Evolutionary conservation across 2,888 invertebrate species (phyloP).

Genomic region (Latheticus oryzae): DNA sequence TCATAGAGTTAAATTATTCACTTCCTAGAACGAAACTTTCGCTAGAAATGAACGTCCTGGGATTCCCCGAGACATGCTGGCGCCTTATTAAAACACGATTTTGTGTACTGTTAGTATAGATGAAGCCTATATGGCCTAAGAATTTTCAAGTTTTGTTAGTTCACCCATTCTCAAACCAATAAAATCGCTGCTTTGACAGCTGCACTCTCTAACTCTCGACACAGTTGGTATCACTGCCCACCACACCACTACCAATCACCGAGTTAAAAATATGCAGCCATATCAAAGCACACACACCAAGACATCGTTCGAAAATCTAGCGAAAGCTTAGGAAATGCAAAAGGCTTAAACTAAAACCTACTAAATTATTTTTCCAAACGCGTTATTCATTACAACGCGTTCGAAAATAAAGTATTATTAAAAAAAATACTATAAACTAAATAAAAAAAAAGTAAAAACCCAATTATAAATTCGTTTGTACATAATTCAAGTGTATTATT

Average conservation of each 20-base stretch:
- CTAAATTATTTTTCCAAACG: slow-evolving; percentile 42
- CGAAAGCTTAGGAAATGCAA: slow-evolving; percentile 61
- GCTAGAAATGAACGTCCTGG: slow-evolving; percentile 57
- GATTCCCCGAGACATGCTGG: slow-evolving; percentile 36
- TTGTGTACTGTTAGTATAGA: slow-evolving; percentile 32
- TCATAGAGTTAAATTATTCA: slow-evolving; percentile 52
- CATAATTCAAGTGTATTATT: slow-evolving; percentile 48
- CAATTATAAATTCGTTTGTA: too few species aligned
- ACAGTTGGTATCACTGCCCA: slow-evolving; percentile 1
- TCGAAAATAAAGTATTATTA: slow-evolving; percentile 16
- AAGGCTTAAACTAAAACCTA: slow-evolving; percentile 62
- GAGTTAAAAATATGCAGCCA: slow-evolving; percentile 48
- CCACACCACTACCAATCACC: slow-evolving; percentile 46
- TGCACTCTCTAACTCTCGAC: slow-evolving; percentile 12
- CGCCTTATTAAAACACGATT: slow-evolving; percentile 19
- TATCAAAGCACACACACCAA: slow-evolving; percentile 54
- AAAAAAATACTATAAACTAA: slow-evolving; percentile 49
- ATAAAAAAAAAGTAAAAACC: slow-evolving; percentile 51
- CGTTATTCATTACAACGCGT: too few species aligned
- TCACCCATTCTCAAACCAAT: slow-evolving; percentile 36
- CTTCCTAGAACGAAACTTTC: slow-evolving; percentile 53
- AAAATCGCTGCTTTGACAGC: slow-evolving; percentile 22
- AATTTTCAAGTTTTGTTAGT: slow-evolving; percentile 31
- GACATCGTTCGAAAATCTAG: slow-evolving; percentile 61
- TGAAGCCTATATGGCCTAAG: slow-evolving; percentile 31